Conservation (phyloP, 2,797 vertebrate species). For the Leucoraja ocellata region DNA sequence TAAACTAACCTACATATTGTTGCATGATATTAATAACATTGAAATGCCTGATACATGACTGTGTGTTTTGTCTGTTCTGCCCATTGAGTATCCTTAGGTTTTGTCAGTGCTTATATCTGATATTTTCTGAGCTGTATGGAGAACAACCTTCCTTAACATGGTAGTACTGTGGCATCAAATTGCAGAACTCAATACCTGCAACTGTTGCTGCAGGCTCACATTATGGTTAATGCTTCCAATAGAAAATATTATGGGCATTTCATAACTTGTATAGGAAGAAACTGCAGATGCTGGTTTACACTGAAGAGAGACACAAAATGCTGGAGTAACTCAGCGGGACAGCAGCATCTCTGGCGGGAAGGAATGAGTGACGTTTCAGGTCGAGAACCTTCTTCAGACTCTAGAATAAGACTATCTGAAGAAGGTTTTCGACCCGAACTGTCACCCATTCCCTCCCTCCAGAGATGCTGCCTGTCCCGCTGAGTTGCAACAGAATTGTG, state of each 20-base stretch:
- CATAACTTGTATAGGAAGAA: too few relatives aligned
- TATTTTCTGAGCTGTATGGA: neutral
- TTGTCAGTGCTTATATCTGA: neutral
- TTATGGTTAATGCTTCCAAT: neutral
- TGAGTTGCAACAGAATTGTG: too few relatives aligned
- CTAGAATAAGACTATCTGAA: too few relatives aligned
- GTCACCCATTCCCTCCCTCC: too few relatives aligned
- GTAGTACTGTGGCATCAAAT: neutral
- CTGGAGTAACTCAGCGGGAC: too few relatives aligned
- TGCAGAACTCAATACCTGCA: neutral
- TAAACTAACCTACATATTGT: neutral
- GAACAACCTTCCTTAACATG: neutral
- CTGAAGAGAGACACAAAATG: too few relatives aligned
- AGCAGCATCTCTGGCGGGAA: too few relatives aligned
- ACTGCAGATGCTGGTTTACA: too few relatives aligned
- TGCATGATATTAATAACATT: neutral
- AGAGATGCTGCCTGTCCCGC: too few relatives aligned
- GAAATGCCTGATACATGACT: neutral
- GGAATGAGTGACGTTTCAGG: too few relatives aligned
- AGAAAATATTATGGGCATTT: neutral
- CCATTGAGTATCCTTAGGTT: neutral
- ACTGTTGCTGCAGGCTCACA: neutral
- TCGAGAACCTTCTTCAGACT: too few relatives aligned
- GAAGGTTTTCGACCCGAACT: too few relatives aligned
- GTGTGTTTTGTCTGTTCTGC: neutral